Conservation (phyloP, 2,888 invertebrate genomes). For the Andricus quercusramuli region DNA sequence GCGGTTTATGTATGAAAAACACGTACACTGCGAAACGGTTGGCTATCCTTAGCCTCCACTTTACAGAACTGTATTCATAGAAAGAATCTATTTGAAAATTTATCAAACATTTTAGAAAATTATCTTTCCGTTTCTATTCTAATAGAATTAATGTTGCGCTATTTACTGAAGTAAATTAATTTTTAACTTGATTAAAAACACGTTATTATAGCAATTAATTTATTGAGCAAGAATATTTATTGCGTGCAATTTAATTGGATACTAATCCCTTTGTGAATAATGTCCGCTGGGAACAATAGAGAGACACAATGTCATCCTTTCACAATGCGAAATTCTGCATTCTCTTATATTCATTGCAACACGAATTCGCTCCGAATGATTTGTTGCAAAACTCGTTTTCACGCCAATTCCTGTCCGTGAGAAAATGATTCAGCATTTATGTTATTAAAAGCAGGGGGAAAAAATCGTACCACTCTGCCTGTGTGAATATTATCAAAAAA, state of each 20-base stretch:
- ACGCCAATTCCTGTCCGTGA: not conserved
- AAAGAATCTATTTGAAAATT: not conserved
- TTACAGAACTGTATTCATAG: constrained; percentile 29
- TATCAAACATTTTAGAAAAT: not conserved
- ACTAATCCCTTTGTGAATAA: not conserved
- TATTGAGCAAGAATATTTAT: not conserved
- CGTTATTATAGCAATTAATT: not conserved
- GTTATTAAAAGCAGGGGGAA: not conserved
- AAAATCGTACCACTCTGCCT: not conserved
- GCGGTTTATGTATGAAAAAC: constrained; percentile 24
- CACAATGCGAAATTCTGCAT: constrained; percentile 3
- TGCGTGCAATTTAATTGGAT: not conserved
- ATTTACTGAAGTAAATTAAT: no score
- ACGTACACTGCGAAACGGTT: constrained; percentile 31
- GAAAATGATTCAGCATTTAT: not conserved
- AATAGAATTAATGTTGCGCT: not conserved
- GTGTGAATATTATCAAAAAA: not conserved
- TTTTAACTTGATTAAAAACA: not conserved
- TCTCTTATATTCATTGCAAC: not conserved
- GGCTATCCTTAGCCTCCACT: constrained; percentile 27
- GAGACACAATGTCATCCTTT: not conserved
- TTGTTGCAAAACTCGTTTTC: constrained; percentile 3
- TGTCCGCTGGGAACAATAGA: not conserved
- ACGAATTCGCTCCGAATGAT: not conserved
- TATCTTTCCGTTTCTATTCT: not conserved